These are phyloP conservation scores for Aphidius gifuensis DNA, from an alignment of 1,140 invertebrate genomes.

Conservation along the genomic window DNA sequence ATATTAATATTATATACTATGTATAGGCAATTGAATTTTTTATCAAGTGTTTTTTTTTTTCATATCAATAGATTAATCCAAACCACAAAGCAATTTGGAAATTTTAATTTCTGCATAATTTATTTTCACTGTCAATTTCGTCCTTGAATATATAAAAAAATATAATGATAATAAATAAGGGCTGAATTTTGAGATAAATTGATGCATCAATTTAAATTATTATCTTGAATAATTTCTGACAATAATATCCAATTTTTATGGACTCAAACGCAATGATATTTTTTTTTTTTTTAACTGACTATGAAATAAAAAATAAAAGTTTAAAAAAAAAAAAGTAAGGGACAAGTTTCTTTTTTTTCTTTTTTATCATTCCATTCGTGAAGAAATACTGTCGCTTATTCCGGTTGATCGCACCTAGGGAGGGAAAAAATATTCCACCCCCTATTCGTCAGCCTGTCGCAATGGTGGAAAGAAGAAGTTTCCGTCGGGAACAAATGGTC, in stretches of 20 bases:
- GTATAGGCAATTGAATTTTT: no score
- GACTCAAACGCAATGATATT: slow-evolving; percentile 45
- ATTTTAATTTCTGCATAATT: no score
- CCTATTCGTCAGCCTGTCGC: slow-evolving; percentile 48
- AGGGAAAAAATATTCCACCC: slow-evolving; percentile 29
- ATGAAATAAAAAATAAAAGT: background rate
- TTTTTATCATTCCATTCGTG: background rate
- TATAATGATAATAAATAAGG: no score
- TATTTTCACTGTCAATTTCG: no score
- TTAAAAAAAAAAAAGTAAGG: slow-evolving; percentile 4
- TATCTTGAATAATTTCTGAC: slow-evolving; percentile 52
- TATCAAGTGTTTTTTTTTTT: no score
- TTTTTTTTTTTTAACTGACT: background rate
- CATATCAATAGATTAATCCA: no score
- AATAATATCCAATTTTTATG: slow-evolving; percentile 53
- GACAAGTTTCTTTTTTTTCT: slow-evolving; percentile 9
- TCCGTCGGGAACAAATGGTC: slow-evolving; percentile 44
- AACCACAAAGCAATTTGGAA: no score
- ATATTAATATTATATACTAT: no score
- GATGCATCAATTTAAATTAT: slow-evolving; percentile 53
- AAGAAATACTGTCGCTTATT: slow-evolving; percentile 6
- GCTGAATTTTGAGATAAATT: slow-evolving; percentile 27
- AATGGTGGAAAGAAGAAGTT: slow-evolving; percentile 33
- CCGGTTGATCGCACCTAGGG: slow-evolving; percentile 9
- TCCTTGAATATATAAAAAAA: no score